Percentiles rank a stretch among this genome's conserved stretches.
Conservation (phyloP, 2,797 vertebrate genomes). For the Craterocephalus amniculus region DNA sequence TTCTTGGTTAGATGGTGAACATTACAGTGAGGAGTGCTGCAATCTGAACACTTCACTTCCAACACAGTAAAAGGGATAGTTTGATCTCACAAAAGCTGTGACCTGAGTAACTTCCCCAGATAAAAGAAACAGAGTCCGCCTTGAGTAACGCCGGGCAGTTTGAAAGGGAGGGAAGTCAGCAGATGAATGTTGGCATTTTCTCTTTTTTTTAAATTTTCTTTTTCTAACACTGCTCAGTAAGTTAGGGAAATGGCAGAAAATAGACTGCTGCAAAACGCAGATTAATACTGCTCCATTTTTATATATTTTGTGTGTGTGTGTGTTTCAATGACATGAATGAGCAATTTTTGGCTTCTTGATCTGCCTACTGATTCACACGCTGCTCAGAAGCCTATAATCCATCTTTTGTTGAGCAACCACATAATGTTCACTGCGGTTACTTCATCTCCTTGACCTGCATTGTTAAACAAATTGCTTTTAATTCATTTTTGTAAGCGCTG, state of each 20-base stretch:
- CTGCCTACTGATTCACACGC: slow-evolving; percentile 50
- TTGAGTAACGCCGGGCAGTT: slow-evolving; percentile 29
- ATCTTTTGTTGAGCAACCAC: slow-evolving; percentile 45
- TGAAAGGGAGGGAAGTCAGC: slow-evolving; percentile 20
- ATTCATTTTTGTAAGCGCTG: neutral
- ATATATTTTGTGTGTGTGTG: neutral
- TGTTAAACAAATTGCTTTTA: slow-evolving; percentile 9
- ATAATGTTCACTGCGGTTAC: slow-evolving; percentile 28
- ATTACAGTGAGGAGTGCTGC: neutral
- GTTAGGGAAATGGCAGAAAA: slow-evolving; percentile 48
- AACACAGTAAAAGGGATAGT: slow-evolving; percentile 8
- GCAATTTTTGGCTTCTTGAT: slow-evolving; percentile 39
- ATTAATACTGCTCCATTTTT: slow-evolving; percentile 37
- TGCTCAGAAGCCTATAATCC: slow-evolving; percentile 43
- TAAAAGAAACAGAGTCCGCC: slow-evolving; percentile 38
- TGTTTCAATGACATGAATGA: slow-evolving; percentile 15
- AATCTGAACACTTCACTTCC: slow-evolving; percentile 8
- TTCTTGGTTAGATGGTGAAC: slow-evolving; percentile 18
- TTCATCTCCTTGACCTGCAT: slow-evolving; percentile 15
- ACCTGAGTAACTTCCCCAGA: slow-evolving; percentile 21
- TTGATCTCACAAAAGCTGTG: slow-evolving; percentile 30
- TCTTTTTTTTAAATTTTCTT: slow-evolving; percentile 12
- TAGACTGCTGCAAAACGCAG: slow-evolving; percentile 42
- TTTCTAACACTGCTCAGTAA: slow-evolving; percentile 1
- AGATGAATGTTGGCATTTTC: slow-evolving; percentile 50